phyloP scores from a whole-genome alignment of 2,113 vertebrate species.

The Nannospalax galili region DNA sequence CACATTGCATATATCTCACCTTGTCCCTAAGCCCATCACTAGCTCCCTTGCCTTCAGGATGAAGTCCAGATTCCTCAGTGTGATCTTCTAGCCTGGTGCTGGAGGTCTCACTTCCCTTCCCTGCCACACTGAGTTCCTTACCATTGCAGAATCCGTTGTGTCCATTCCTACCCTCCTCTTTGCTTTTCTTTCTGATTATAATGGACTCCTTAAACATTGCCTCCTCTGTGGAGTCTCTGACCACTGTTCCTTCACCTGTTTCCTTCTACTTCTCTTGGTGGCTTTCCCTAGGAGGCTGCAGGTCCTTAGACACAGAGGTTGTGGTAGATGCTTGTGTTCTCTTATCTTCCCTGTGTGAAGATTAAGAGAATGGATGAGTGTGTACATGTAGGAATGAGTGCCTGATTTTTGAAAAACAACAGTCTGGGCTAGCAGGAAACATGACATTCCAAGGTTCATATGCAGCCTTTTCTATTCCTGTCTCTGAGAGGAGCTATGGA shows the following conservation, averaged over 20 bases:
- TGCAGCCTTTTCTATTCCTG: background rate
- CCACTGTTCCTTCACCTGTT: background rate
- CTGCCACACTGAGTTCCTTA: background rate
- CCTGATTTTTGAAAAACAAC: no score
- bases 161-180: background rate
- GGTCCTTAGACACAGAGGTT: background rate
- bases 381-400: background rate
- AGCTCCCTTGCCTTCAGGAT: background rate
- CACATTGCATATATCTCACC: background rate
- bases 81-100: background rate
- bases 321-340: background rate
- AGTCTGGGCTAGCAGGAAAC: background rate
- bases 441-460: no score
- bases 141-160: background rate
- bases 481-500: background rate
- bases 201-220: background rate
- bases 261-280: background rate
- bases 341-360: background rate
- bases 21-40: background rate
- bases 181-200: background rate
- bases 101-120: background rate
- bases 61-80: background rate
- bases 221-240: background rate
- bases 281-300: background rate
- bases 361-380: background rate